Evolutionary conservation across 2,113 vertebrate genomes (phyloP).

Genomic region (Lamprologus ornatipinnis): DNA sequence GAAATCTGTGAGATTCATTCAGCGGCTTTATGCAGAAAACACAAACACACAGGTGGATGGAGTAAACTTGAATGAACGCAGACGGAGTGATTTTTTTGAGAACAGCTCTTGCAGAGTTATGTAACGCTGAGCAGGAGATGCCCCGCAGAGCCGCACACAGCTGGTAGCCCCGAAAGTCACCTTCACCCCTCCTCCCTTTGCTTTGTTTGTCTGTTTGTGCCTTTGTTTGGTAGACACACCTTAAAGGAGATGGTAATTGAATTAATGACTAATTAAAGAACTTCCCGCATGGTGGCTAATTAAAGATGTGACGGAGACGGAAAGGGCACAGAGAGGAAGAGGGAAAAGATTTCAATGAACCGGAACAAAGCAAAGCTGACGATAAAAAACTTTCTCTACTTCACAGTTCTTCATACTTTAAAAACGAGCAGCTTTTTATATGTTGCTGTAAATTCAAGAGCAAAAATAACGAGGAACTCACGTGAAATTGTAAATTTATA

Average conservation of each 20-base stretch:
- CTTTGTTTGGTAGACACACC: constrained; percentile 10
- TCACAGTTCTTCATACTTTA: neutral
- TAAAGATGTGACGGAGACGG: neutral
- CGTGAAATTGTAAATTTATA: neutral
- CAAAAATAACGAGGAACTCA: neutral
- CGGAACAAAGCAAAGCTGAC: neutral
- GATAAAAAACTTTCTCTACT: neutral
- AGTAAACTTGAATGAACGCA: neutral
- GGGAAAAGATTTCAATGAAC: neutral
- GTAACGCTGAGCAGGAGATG: neutral
- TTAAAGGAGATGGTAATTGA: constrained; percentile 1
- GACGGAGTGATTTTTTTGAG: neutral
- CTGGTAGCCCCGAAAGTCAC: constrained; percentile 17
- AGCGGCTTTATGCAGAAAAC: neutral
- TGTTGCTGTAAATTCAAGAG: neutral
- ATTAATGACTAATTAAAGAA: constrained; percentile 36
- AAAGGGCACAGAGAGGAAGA: neutral
- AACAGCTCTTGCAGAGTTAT: neutral
- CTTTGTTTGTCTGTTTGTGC: constrained; percentile 9
- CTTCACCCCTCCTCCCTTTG: neutral
- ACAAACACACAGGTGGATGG: neutral
- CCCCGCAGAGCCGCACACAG: constrained; percentile 4
- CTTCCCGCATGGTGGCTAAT: constrained; percentile 8
- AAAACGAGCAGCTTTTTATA: fast-evolving
- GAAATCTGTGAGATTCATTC: neutral